Conservation (phyloP, 53 echinoderm and acorn worm species). For the Arbacia lixula region DNA sequence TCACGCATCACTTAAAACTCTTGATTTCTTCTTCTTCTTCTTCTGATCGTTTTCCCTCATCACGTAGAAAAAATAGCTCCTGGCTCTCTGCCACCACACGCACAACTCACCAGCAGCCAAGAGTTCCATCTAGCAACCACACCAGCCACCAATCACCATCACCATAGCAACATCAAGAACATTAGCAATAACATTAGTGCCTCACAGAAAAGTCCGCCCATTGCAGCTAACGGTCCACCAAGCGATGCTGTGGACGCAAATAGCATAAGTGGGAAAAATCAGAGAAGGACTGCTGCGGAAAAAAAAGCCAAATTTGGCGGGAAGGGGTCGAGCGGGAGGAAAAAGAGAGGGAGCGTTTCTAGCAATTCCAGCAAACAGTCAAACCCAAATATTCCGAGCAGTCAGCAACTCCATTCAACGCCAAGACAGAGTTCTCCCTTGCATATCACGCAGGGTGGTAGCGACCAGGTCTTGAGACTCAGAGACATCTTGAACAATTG, state of each 20-base stretch:
- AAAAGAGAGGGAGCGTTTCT: slow-evolving; percentile 20
- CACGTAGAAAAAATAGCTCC: slow-evolving; percentile 12
- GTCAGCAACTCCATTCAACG: not conserved
- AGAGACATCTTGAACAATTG: slow-evolving; percentile 24
- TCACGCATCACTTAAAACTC: too few species aligned
- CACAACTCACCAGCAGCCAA: slow-evolving; percentile 53
- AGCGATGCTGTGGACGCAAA: not conserved
- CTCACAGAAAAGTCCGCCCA: slow-evolving; percentile 25
- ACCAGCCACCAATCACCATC: slow-evolving; percentile 35
- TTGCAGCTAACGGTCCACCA: not conserved
- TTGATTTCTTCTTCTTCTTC: not conserved
- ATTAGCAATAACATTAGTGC: slow-evolving; percentile 16
- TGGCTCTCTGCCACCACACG: slow-evolving; percentile 38
- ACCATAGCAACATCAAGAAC: slow-evolving; percentile 9
- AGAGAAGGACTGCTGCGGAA: not conserved
- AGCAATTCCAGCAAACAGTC: slow-evolving; percentile 40
- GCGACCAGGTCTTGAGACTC: slow-evolving; percentile 13
- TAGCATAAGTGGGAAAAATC: not conserved
- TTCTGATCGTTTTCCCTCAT: too few species aligned
- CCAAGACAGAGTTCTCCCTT: not conserved
- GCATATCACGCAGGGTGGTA: not conserved
- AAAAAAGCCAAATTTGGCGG: not conserved
- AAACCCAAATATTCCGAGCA: slow-evolving; percentile 14
- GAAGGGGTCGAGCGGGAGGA: not conserved
- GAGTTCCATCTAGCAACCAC: slow-evolving; percentile 48